Percentiles rank a stretch among this genome's conserved stretches.
phyloP scores from a whole-genome alignment of 2,888 invertebrate genomes.

The Lepidochitona cinerea region DNA sequence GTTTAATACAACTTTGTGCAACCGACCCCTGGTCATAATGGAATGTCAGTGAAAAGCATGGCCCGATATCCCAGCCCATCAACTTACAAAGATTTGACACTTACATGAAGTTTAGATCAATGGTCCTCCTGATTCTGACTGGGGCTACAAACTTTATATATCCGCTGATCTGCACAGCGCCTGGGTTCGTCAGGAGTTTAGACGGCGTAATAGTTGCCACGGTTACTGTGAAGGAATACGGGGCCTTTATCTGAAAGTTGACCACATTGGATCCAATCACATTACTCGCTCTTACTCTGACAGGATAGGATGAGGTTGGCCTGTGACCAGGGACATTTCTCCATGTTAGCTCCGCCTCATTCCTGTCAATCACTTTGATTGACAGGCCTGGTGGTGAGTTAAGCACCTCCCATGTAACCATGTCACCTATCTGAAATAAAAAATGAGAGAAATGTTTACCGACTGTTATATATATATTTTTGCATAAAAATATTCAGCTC shows the following conservation, averaged over 20 bases:
- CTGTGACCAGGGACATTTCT: neutral
- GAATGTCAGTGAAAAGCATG: too few species aligned
- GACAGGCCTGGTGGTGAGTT: constrained; percentile 17
- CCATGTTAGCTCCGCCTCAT: neutral
- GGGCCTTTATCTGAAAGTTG: constrained; percentile 19
- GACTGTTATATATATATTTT: too few species aligned
- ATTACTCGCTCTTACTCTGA: constrained; percentile 20
- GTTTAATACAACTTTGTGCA: too few species aligned
- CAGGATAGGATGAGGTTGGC: neutral
- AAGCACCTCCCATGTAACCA: constrained; percentile 21
- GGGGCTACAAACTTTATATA: constrained; percentile 10
- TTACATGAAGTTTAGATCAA: constrained; percentile 22
- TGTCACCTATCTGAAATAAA: constrained; percentile 15
- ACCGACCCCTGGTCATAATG: too few species aligned
- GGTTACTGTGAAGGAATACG: constrained; percentile 14
- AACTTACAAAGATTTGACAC: neutral
- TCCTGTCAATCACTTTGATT: neutral
- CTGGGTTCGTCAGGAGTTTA: neutral
- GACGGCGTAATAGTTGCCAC: constrained; percentile 11
- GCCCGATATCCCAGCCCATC: too few species aligned
- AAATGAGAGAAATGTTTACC: neutral
- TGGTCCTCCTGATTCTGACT: neutral
- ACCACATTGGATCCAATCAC: constrained; percentile 19
- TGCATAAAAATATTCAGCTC: too few species aligned
- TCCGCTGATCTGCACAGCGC: constrained; percentile 15